Evolutionary conservation across 2,888 invertebrate genomes (phyloP), one percentile per base, ranked within the genome.

Genomic region (Caenorhabditis japonica): DNA sequence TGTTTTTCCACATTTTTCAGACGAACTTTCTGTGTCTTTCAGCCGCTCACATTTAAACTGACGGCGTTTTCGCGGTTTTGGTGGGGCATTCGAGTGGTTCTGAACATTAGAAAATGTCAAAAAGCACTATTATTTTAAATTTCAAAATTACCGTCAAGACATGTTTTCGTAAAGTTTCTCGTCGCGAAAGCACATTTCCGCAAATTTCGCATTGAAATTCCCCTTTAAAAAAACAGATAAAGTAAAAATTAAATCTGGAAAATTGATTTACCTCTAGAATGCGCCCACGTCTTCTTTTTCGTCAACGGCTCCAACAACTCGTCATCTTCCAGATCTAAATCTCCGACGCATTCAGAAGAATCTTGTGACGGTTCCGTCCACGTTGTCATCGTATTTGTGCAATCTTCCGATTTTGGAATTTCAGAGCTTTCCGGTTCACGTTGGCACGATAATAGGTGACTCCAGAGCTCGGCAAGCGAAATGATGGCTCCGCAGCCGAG

Each of bases 1-100:
- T 5, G 59, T 21, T 36, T 80, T 79, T 12, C 25, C 62, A 52
- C 85, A 84, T 8, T 64, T 7, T 30, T 30, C 30, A 30, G 30
- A n/a, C n/a, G n/a, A 30, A 30, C 10, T 10, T 10, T 7, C 30
- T 10, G 30, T 30, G 10, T 30, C 10, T 10, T 30, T 30, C 25
- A 23, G 36, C 25, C 58, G 55, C 4, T 72, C 59, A 41, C 56
- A 71, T 17, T 36, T 58, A 58, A 41, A 36, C n/a, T n/a, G n/a
- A n/a, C n/a, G n/a, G n/a, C n/a, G n/a, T n/a, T n/a, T n/a, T n/a
- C n/a, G n/a, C n/a, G n/a, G n/a, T n/a, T n/a, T n/a, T 30, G 30
- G 10, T 10, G 30, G 5, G 30, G 30, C 30, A 30, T n/a, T n/a
- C n/a, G 30, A 30, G 30, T 30, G 30, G 10, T 30, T 30, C 30